phyloP scores from a whole-genome alignment of 2,797 vertebrate genomes.

The Echiichthys vipera region DNA sequence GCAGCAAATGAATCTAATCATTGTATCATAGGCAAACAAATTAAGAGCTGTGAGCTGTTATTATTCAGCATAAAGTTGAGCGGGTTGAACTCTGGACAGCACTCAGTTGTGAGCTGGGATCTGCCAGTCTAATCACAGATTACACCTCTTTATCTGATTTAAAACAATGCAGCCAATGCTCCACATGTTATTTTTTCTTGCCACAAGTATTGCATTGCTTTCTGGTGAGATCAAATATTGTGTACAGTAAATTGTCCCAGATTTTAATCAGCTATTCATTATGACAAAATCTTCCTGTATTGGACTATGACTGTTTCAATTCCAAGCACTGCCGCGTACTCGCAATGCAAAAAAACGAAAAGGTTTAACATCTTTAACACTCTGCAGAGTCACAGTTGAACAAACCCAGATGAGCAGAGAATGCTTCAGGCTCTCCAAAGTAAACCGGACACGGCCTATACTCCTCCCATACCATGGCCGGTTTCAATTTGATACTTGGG shows the following conservation, averaged over 20 bases:
- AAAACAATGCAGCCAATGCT: conserved; percentile 31
- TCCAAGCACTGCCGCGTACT: conserved; percentile 41
- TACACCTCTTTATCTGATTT: conserved; percentile 39
- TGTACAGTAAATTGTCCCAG: conserved; percentile 4
- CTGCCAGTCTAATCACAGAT: conserved; percentile 39
- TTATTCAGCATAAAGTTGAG: conserved; percentile 40
- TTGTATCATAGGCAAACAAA: conserved; percentile 34
- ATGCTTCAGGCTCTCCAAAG: conserved; percentile 74
- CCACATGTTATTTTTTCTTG: conserved; percentile 23
- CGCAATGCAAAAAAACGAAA: conserved; percentile 42
- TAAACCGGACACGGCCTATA: conserved; percentile 68
- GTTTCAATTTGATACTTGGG: conserved; percentile 64
- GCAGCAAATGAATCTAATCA: conserved; percentile 48
- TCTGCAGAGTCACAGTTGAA: conserved; percentile 77
- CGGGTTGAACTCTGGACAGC: conserved; percentile 34
- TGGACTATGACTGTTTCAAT: conserved; percentile 44
- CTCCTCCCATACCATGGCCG: conserved; percentile 52
- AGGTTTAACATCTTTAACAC: conserved; percentile 70
- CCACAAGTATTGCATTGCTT: conserved; percentile 4
- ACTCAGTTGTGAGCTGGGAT: conserved; percentile 29
- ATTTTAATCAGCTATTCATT: conserved; percentile 63
- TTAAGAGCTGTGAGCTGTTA: conserved; percentile 42
- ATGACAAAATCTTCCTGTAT: conserved; percentile 46
- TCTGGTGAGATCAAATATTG: conserved; percentile 40
- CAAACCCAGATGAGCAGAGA: conserved; percentile 78